These are phyloP conservation scores for Chelon labrosus DNA, from an alignment of 2,797 vertebrate genomes.

Conservation along the genomic window DNA sequence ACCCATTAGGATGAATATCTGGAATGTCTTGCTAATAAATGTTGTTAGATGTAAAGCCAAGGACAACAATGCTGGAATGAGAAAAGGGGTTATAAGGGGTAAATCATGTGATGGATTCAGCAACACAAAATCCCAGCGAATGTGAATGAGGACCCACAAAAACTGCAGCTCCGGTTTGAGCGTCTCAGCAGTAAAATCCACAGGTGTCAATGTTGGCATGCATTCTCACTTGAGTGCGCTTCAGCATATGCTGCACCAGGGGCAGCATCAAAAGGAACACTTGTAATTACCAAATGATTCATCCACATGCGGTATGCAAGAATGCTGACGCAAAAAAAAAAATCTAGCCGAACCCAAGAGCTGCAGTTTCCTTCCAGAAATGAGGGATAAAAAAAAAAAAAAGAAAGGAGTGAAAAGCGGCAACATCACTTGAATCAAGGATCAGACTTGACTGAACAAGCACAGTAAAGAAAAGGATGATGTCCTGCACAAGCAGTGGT, in stretches of 20 bases:
- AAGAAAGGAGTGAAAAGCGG: not conserved
- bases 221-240: not conserved
- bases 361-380: slow-evolving; percentile 74
- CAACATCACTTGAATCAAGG: slow-evolving; percentile 2
- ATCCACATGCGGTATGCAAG: not conserved
- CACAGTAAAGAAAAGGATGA: slow-evolving; percentile 34
- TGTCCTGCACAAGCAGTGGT: slow-evolving; percentile 59
- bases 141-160: slow-evolving; percentile 41
- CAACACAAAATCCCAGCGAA: slow-evolving; percentile 40
- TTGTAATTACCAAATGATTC: not conserved
- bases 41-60: not conserved
- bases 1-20: not conserved
- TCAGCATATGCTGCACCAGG: slow-evolving; percentile 8
- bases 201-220: slow-evolving; percentile 3
- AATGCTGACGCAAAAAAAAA: not conserved
- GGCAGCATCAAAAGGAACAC: not conserved
- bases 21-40: not conserved
- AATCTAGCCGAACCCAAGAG: slow-evolving; percentile 39
- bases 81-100: not conserved
- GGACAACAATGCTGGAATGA: slow-evolving; percentile 1
- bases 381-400: slow-evolving; percentile 11
- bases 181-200: not conserved
- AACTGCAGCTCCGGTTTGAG: slow-evolving; percentile 63
- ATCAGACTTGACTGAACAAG: slow-evolving; percentile 25
- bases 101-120: slow-evolving; percentile 33